phyloP scores from a whole-genome alignment of 2,797 vertebrate genomes.

The Betta splendens region DNA sequence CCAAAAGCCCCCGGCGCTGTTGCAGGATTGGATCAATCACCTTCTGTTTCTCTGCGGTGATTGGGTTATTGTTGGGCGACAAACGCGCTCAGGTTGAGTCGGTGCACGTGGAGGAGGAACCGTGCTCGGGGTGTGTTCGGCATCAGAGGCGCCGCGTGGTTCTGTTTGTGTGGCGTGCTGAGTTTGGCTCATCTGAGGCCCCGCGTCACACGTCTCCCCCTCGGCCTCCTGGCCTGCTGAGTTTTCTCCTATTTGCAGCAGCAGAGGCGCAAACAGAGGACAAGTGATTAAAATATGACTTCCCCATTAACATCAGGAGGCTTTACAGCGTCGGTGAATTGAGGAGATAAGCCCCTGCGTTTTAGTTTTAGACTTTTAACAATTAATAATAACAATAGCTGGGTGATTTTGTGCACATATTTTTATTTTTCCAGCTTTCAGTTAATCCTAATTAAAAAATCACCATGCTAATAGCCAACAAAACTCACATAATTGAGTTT shows the following conservation, averaged over 20 bases:
- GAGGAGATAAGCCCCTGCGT: constrained; percentile 36
- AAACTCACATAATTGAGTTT: constrained; percentile 40
- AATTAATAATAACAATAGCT: constrained; percentile 34
- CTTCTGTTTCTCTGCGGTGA: not conserved
- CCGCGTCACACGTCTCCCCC: constrained; percentile 11
- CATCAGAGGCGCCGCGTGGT: constrained; percentile 17
- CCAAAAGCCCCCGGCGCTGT: constrained; percentile 18
- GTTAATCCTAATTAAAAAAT: constrained; percentile 47
- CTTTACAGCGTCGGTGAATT: constrained; percentile 10
- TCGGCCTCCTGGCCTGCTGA: not conserved
- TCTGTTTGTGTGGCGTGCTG: constrained; percentile 10
- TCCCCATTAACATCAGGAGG: constrained; percentile 20
- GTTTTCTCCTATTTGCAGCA: not conserved
- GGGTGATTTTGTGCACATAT: not conserved
- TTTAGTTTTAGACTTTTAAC: constrained; percentile 31
- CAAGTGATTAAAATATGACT: constrained; percentile 21
- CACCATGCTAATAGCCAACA: constrained; percentile 25
- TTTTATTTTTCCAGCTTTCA: constrained; percentile 16
- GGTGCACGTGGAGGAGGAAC: constrained; percentile 16
- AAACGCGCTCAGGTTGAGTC: constrained; percentile 25
- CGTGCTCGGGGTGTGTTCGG: constrained; percentile 2
- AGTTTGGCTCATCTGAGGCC: constrained; percentile 10
- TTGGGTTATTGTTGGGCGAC: constrained; percentile 40
- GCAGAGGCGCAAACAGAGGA: constrained; percentile 10
- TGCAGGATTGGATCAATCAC: constrained; percentile 28